These are phyloP conservation scores for Cisticola juncidis DNA, from an alignment of 2,113 vertebrate species.

Conservation along the genomic window DNA sequence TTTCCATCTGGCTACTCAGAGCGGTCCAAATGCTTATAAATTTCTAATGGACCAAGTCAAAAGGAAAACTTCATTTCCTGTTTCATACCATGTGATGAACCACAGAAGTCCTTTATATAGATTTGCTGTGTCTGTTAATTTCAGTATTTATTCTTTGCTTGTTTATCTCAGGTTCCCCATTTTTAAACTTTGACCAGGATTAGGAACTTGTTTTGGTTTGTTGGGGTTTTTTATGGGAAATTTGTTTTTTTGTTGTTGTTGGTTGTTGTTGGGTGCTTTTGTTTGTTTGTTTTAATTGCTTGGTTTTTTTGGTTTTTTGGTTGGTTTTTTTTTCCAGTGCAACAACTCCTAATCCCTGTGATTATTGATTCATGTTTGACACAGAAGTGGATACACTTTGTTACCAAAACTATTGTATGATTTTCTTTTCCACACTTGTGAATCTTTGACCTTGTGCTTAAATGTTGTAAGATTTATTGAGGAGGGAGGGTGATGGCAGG, in stretches of 20 bases:
- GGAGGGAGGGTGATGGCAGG: background rate
- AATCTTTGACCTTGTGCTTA: background rate
- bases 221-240: too few relatives aligned
- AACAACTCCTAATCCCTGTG: background rate
- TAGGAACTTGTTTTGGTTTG: background rate
- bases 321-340: background rate
- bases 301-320: accelerated
- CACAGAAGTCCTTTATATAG: background rate
- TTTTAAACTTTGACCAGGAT: background rate
- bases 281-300: background rate
- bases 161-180: background rate
- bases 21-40: slow-evolving; percentile 55
- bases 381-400: background rate
- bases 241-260: too few relatives aligned
- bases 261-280: too few relatives aligned
- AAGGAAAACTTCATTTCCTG: slow-evolving; percentile 76
- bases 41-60: slow-evolving; percentile 79
- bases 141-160: background rate
- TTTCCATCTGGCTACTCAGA: background rate
- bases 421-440: background rate
- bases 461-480: background rate
- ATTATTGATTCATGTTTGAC: background rate
- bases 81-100: slow-evolving; percentile 59
- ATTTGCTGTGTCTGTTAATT: background rate
- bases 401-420: background rate